These are phyloP conservation scores for Bambusicola thoracicus DNA, from an alignment of 2,113 vertebrate species.

Conservation along the genomic window DNA sequence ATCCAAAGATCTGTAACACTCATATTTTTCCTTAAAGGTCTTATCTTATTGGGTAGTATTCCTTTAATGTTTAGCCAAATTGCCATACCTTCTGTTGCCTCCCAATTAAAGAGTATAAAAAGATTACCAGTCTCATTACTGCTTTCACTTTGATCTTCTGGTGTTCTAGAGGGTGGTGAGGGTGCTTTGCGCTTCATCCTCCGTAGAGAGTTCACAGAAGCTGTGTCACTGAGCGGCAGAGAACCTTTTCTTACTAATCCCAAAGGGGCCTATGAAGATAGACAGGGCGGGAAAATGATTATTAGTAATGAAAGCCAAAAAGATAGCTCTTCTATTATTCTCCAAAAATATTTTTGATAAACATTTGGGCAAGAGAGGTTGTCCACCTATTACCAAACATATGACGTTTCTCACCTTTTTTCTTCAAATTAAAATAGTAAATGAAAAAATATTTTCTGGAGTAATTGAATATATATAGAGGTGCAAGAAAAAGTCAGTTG, in stretches of 20 bases:
- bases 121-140: slow-evolving; percentile 69
- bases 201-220: slow-evolving; percentile 83
- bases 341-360: background rate
- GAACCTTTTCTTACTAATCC: slow-evolving; percentile 73
- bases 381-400: background rate
- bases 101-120: slow-evolving; percentile 21
- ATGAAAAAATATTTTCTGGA: fast-evolving
- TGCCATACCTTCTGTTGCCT: background rate
- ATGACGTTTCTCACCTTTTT: background rate
- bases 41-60: background rate
- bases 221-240: slow-evolving; percentile 73
- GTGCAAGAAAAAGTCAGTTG: background rate
- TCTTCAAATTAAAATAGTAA: background rate
- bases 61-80: slow-evolving; percentile 17
- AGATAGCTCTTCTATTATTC: background rate
- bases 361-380: background rate
- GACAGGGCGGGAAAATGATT: background rate
- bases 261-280: slow-evolving; percentile 30
- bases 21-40: background rate
- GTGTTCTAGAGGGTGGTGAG: slow-evolving; percentile 78
- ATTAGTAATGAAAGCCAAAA: background rate
- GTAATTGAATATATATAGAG: slow-evolving; percentile 13
- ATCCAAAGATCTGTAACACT: background rate
- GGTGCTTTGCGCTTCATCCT: slow-evolving; percentile 94
- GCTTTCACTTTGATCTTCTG: slow-evolving; percentile 69